Evolutionary conservation across 1,140 invertebrate species (phyloP).

Genomic region (Habropoda laboriosa): DNA sequence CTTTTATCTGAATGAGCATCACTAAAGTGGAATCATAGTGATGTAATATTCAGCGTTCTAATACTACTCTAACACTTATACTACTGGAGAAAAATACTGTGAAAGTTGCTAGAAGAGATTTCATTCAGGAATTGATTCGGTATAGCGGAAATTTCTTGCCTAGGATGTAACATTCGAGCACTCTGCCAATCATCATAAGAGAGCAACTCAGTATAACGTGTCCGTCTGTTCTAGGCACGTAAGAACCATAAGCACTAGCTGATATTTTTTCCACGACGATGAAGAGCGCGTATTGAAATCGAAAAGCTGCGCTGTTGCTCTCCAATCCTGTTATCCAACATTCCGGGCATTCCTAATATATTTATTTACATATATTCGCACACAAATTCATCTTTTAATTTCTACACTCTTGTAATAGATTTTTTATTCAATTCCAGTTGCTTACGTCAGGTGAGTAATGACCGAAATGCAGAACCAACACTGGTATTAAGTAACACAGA

Average conservation of each 20-base stretch:
- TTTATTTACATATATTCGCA: background rate
- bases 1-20: conserved; percentile 72
- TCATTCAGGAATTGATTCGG: too few relatives aligned
- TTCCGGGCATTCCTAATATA: conserved; percentile 67
- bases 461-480: conserved; percentile 64
- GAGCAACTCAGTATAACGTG: conserved; percentile 69
- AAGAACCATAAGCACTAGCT: conserved; percentile 70
- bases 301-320: conserved; percentile 38
- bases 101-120: background rate
- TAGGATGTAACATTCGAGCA: conserved; percentile 75
- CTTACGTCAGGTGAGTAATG: conserved; percentile 50
- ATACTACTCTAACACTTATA: background rate
- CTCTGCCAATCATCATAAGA: conserved; percentile 74
- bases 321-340: conserved; percentile 68
- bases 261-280: conserved; percentile 76
- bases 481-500: conserved; percentile 71
- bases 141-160: conserved; percentile 45
- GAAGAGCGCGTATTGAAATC: conserved; percentile 70
- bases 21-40: conserved; percentile 64
- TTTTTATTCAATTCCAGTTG: background rate
- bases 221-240: conserved; percentile 55
- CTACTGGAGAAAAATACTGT: background rate
- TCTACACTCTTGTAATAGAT: background rate
- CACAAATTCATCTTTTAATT: too few relatives aligned
- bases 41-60: too few relatives aligned